phyloP scores from a whole-genome alignment of 2,888 invertebrate genomes.

The Drosophila dives region DNA sequence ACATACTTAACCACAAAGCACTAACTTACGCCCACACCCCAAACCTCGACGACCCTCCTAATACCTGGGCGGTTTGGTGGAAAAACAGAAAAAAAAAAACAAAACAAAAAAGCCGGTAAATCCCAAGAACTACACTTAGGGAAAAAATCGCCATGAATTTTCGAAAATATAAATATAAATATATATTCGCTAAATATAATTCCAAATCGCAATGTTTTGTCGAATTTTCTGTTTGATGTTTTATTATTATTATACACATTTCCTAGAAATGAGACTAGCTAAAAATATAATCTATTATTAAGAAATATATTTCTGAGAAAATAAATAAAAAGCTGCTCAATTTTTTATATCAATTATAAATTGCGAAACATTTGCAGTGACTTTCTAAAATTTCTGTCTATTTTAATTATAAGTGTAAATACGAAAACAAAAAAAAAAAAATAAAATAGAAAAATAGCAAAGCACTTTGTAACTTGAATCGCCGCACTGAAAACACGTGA shows the following conservation, averaged over 20 bases:
- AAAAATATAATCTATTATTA: neutral
- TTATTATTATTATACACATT: neutral
- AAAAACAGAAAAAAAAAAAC: constrained; percentile 6
- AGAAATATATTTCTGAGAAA: neutral
- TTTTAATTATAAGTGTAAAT: constrained; percentile 1
- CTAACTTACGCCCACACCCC: constrained; percentile 14
- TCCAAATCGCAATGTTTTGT: neutral
- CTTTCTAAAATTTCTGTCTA: neutral
- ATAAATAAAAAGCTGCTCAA: neutral
- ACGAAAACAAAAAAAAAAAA: neutral
- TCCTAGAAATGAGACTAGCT: neutral
- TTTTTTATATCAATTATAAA: neutral
- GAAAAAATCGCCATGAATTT: neutral
- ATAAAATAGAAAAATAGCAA: constrained; percentile 19
- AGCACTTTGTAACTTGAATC: constrained; percentile 43
- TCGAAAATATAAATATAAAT: neutral
- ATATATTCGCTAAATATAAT: neutral
- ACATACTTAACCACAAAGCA: constrained; percentile 46
- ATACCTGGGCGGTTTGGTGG: constrained; percentile 14
- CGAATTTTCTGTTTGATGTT: neutral
- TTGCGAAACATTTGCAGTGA: neutral
- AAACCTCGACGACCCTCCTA: neutral
- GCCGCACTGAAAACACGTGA: constrained; percentile 65
- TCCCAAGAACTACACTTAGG: constrained; percentile 33
- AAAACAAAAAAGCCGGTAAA: constrained; percentile 11